A percentile compares a stretch with the other conserved stretches of the same genome.
Evolutionary conservation across 2,113 vertebrate species (phyloP).

Genomic region (Tragelaphus strepsiceros): DNA sequence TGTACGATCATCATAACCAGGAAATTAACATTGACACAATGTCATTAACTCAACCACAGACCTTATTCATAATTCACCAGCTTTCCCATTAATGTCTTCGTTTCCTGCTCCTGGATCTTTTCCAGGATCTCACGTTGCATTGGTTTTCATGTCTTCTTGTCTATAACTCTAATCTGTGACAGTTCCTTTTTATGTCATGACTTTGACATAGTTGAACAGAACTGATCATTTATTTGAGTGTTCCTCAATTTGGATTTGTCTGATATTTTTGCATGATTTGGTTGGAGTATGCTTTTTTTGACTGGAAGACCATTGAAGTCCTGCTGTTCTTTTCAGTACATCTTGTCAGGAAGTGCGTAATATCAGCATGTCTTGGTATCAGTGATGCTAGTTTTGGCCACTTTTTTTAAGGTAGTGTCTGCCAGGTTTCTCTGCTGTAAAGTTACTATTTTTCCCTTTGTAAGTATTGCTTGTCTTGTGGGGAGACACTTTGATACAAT

Average conservation of each 20-base stretch:
- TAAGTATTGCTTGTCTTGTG: not conserved
- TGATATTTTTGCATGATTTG: not conserved
- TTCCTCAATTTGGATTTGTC: not conserved
- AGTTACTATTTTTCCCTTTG: not conserved
- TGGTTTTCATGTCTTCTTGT: not conserved
- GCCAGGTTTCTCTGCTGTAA: not conserved
- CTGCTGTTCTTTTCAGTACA: not conserved
- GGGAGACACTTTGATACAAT: not conserved
- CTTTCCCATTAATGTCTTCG: not conserved
- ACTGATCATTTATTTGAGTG: not conserved
- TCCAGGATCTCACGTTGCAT: not conserved
- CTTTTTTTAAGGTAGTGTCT: not conserved
- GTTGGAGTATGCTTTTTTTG: not conserved
- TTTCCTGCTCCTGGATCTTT: not conserved
- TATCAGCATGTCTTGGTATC: fast-evolving
- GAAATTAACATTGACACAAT: not conserved
- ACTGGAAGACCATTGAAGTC: not conserved
- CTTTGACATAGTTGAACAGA: not conserved
- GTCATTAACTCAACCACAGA: not conserved
- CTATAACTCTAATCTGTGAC: not conserved
- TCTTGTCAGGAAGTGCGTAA: fast-evolving
- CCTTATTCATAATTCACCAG: not conserved
- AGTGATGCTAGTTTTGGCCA: not conserved
- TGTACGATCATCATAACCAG: not conserved
- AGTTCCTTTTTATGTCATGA: not conserved